Evolutionary conservation across 2,113 vertebrate genomes (phyloP).

Genomic region (Callionymus lyra): DNA sequence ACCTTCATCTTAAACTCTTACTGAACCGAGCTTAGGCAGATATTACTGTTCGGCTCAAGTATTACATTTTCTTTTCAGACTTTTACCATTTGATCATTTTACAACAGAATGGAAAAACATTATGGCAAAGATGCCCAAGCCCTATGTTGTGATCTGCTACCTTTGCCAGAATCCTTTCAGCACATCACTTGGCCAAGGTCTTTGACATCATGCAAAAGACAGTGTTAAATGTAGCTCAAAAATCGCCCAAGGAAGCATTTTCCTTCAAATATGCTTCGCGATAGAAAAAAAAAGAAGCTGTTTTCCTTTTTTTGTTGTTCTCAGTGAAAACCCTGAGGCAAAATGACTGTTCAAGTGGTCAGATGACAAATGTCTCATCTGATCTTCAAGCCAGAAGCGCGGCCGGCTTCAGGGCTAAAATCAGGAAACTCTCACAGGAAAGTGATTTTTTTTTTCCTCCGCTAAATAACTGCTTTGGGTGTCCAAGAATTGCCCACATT

Average conservation of each 20-base stretch:
- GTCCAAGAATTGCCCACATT: slow-evolving; percentile 18
- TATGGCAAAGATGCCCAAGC: slow-evolving; percentile 5
- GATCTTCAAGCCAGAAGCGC: slow-evolving; percentile 46
- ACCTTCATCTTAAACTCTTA: slow-evolving; percentile 42
- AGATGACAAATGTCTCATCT: slow-evolving; percentile 67
- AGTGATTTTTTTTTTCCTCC: slow-evolving; percentile 37
- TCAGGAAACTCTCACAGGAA: slow-evolving; percentile 48
- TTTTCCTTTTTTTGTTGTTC: slow-evolving; percentile 36
- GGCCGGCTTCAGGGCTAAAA: slow-evolving; percentile 43
- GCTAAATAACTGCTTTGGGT: slow-evolving; percentile 38
- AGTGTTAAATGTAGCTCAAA: slow-evolving; percentile 61
- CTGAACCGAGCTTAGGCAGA: slow-evolving; percentile 25
- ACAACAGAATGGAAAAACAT: slow-evolving; percentile 15
- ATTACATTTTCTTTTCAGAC: slow-evolving; percentile 3
- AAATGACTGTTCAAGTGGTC: slow-evolving; percentile 61
- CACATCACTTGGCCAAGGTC: slow-evolving; percentile 32
- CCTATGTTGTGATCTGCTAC: slow-evolving; percentile 17
- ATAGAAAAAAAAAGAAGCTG: slow-evolving; percentile 19
- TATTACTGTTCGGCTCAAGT: neutral
- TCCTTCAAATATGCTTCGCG: slow-evolving; percentile 39
- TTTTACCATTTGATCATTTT: slow-evolving; percentile 17
- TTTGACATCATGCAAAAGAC: slow-evolving; percentile 61
- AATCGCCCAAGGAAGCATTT: slow-evolving; percentile 54
- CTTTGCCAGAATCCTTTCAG: slow-evolving; percentile 29
- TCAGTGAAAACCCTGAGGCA: slow-evolving; percentile 48